These are phyloP conservation scores for Drepana arcuata DNA, from an alignment of 1,140 invertebrate genomes.

Conservation along the genomic window DNA sequence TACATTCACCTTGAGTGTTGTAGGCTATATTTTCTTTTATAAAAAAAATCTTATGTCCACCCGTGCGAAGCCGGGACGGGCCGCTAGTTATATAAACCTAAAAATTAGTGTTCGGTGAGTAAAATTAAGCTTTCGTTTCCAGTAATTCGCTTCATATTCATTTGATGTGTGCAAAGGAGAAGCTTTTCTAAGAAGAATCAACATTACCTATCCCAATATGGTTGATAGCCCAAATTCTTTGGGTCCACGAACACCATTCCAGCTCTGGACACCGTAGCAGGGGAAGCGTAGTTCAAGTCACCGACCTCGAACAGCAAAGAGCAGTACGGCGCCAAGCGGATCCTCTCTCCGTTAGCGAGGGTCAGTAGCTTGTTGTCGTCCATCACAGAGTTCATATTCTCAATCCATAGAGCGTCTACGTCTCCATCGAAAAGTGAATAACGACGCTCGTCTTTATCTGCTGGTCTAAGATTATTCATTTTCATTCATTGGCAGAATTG, in stretches of 20 bases:
- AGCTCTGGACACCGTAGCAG: conserved; percentile 90
- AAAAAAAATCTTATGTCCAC: too few relatives aligned
- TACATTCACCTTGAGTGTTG: too few relatives aligned
- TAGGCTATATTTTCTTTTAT: too few relatives aligned
- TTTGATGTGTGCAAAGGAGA: too few relatives aligned
- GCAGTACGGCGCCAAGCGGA: conserved; percentile 85
- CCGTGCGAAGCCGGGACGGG: too few relatives aligned
- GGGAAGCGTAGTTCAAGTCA: conserved; percentile 91
- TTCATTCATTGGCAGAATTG: too few relatives aligned
- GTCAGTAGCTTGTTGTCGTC: conserved; percentile 93
- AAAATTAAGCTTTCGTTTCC: too few relatives aligned
- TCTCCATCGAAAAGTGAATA: conserved; percentile 95
- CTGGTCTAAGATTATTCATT: conserved; percentile 33
- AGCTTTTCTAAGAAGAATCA: too few relatives aligned
- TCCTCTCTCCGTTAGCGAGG: conserved; percentile 91
- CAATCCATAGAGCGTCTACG: conserved; percentile 94
- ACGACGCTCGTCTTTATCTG: conserved; percentile 77
- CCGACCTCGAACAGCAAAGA: conserved; percentile 92
- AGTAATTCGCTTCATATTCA: too few relatives aligned
- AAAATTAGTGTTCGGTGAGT: too few relatives aligned
- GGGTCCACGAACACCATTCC: conserved; percentile 96
- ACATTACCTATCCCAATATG: conserved; percentile 86
- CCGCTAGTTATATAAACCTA: too few relatives aligned
- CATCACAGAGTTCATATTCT: conserved; percentile 98
- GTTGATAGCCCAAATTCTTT: conserved; percentile 88